Percentiles rank a stretch among this genome's conserved stretches.
These are phyloP conservation scores for Poecilia latipinna DNA, from an alignment of 2,113 vertebrate species.

Conservation along the genomic window DNA sequence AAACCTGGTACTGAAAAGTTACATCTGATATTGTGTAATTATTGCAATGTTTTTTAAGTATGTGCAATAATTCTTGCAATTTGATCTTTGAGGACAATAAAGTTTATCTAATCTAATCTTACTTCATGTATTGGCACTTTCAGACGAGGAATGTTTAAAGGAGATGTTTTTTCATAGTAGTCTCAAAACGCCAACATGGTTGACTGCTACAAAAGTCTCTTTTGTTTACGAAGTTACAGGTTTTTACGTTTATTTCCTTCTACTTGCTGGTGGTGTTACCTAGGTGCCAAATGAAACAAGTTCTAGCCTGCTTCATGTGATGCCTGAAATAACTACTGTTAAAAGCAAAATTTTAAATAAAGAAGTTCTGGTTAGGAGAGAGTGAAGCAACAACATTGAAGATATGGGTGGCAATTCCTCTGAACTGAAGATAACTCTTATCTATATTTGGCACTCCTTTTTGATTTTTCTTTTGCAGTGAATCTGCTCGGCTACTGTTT, in stretches of 20 bases:
- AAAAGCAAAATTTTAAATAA: background rate
- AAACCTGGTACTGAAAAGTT: background rate
- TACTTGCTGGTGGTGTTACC: constrained; percentile 21
- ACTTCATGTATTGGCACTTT: background rate
- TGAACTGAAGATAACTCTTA: background rate
- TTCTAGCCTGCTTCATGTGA: constrained; percentile 19
- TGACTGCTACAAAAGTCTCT: constrained; percentile 10
- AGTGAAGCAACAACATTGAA: background rate
- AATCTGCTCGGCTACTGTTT: no score
- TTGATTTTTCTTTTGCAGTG: no score
- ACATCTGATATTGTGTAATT: background rate
- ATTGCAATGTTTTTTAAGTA: no score
- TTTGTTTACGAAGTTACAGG: background rate
- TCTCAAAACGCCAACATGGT: constrained; percentile 15
- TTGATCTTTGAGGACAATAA: no score
- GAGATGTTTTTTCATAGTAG: constrained; percentile 6
- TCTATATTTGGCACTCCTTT: background rate
- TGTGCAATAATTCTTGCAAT: no score
- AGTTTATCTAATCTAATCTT: no score
- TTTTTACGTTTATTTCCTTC: constrained; percentile 14
- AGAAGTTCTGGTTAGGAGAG: background rate
- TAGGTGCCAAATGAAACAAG: constrained; percentile 37
- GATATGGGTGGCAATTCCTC: background rate
- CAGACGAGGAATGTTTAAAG: background rate
- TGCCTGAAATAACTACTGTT: background rate